Conservation (phyloP, 2,797 vertebrate genomes). For the Phataginus tricuspis region DNA sequence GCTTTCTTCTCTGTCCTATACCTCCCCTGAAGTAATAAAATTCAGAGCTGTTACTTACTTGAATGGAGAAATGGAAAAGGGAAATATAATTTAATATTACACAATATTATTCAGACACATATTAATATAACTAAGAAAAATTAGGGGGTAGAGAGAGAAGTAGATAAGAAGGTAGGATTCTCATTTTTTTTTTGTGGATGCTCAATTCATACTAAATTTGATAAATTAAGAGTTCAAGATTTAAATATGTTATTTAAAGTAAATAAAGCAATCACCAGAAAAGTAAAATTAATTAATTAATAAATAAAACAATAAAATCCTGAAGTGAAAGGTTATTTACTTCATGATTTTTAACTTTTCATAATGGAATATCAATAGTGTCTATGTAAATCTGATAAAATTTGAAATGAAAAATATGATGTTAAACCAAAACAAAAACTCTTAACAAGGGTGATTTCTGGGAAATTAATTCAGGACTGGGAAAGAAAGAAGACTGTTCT, state of each 20-base stretch:
- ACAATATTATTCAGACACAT: neutral
- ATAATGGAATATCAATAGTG: neutral
- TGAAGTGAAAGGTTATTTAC: neutral
- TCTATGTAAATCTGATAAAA: neutral
- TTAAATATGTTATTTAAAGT: neutral
- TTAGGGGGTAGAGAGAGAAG: neutral
- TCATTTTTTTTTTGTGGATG: neutral
- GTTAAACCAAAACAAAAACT: constrained; percentile 35
- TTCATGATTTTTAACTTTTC: constrained; percentile 3
- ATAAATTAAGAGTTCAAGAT: neutral
- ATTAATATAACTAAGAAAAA: neutral
- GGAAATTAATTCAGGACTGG: neutral
- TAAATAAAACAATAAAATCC: neutral
- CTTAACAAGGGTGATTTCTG: neutral
- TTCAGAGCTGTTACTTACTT: neutral
- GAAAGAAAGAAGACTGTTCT: neutral
- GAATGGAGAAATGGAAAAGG: neutral
- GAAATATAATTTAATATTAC: neutral
- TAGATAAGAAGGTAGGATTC: neutral
- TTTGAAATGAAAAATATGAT: neutral
- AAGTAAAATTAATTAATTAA: neutral
- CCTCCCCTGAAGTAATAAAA: neutral
- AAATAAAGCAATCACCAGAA: neutral
- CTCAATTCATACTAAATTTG: neutral
- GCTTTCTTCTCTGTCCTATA: neutral